Conservation (phyloP, 2,797 vertebrate species). For the Aphelocoma californica region DNA sequence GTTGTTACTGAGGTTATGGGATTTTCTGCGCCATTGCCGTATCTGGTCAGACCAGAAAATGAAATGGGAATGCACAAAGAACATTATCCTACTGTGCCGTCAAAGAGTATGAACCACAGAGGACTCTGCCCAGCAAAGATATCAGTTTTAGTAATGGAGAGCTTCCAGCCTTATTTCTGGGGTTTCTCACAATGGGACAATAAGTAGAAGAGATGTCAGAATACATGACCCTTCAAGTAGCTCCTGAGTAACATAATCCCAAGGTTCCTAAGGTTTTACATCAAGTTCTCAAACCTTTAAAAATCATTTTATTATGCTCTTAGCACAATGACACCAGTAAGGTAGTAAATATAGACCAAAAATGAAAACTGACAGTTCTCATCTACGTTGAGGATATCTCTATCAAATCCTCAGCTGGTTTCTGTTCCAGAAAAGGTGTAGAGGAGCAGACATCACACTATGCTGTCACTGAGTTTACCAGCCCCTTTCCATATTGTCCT, state of each 20-base stretch:
- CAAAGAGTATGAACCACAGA: neutral
- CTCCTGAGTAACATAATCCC: neutral
- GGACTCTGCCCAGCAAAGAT: neutral
- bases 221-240: neutral
- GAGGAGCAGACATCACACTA: neutral
- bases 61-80: neutral
- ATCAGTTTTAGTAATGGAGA: neutral
- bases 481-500: neutral
- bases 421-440: neutral
- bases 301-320: neutral
- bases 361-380: neutral
- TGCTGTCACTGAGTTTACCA: neutral
- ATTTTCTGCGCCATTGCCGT: neutral
- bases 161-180: neutral
- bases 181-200: neutral
- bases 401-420: neutral
- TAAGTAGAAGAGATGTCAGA: neutral
- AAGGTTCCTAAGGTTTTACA: neutral
- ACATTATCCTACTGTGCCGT: neutral
- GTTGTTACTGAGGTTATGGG: neutral
- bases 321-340: neutral
- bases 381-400: neutral
- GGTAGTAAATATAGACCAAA: neutral
- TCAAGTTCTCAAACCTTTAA: neutral
- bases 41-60: neutral